Conservation (phyloP, 2,888 invertebrate genomes). For the Pachycephus smyrnensis region DNA sequence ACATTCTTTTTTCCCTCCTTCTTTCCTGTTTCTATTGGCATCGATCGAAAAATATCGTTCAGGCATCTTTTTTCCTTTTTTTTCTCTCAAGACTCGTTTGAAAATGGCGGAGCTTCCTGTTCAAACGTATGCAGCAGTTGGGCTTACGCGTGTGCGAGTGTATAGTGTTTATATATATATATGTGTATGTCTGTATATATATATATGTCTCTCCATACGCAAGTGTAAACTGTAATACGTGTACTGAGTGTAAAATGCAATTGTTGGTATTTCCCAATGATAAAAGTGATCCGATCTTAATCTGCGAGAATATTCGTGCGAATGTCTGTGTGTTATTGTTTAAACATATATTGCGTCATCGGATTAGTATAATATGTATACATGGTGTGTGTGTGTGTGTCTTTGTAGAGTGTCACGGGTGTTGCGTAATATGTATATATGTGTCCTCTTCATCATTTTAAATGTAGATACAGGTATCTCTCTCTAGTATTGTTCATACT, state of each 20-base stretch:
- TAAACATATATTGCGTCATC: neutral
- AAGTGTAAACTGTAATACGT: neutral
- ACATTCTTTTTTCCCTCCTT: neutral
- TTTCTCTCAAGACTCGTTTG: neutral
- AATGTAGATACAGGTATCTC: constrained; percentile 23
- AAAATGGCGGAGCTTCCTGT: constrained; percentile 1
- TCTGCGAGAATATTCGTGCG: neutral
- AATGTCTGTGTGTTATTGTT: neutral
- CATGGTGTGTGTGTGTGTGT: neutral
- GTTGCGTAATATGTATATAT: neutral
- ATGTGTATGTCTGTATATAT: neutral
- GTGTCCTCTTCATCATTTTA: constrained; percentile 6
- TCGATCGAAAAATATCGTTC: neutral
- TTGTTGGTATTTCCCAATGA: neutral
- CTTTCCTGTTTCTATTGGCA: neutral
- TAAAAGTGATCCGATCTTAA: neutral
- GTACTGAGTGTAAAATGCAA: neutral
- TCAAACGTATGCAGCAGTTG: constrained; percentile 11
- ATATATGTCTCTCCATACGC: neutral
- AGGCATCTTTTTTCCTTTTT: neutral
- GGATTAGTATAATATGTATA: neutral
- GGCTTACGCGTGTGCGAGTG: constrained; percentile 25
- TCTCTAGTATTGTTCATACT: constrained; percentile 42
- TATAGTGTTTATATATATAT: constrained; percentile 26
- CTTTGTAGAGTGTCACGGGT: neutral